Evolutionary conservation across 2,113 vertebrate species (phyloP).

Genomic region (Theristicus caerulescens): DNA sequence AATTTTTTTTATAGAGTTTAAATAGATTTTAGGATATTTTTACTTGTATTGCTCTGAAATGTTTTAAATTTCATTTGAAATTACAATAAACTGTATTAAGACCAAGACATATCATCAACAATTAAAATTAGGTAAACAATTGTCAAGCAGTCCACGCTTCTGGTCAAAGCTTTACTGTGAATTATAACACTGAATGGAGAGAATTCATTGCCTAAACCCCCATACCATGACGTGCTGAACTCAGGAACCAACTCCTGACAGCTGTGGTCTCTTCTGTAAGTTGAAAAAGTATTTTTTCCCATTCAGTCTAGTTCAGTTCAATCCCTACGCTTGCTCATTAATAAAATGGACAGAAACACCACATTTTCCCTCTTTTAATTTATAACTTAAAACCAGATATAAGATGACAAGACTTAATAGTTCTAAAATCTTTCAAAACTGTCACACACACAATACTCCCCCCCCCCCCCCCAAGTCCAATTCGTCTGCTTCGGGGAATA

Average conservation of each 20-base stretch:
- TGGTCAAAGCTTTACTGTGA: not conserved
- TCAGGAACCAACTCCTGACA: not conserved
- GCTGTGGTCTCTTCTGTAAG: not conserved
- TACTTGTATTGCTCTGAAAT: not conserved
- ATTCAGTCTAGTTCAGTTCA: not conserved
- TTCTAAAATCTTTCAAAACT: not conserved
- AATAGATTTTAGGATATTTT: not conserved
- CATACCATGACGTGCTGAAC: not conserved
- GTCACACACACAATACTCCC: not conserved
- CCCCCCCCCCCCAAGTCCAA: too few relatives aligned
- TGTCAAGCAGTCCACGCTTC: not conserved
- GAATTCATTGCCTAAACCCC: not conserved
- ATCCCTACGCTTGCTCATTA: not conserved
- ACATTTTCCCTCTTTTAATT: not conserved
- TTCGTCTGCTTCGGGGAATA: not conserved
- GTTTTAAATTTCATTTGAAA: not conserved
- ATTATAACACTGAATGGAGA: not conserved
- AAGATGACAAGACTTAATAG: not conserved
- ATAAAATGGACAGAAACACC: not conserved
- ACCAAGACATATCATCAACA: not conserved
- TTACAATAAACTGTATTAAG: not conserved
- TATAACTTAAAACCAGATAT: not conserved
- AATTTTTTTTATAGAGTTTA: too few relatives aligned
- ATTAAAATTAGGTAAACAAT: not conserved
- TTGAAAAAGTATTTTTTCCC: not conserved